These are phyloP conservation scores for Heliconius charithonia DNA, from an alignment of 2,888 invertebrate species.

Conservation along the genomic window DNA sequence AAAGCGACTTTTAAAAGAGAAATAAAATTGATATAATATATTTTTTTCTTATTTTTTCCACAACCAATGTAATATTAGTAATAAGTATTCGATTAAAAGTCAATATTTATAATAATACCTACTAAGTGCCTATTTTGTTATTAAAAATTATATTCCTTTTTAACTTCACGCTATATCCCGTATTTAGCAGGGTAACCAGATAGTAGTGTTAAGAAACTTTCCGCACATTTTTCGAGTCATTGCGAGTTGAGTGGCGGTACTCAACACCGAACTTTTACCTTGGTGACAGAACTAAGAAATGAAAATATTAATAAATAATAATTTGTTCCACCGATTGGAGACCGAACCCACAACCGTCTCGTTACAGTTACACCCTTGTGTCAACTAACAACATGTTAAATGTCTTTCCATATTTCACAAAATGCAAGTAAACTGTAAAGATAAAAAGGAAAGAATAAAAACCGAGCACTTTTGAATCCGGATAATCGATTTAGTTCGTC, in stretches of 20 bases:
- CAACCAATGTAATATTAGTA: neutral
- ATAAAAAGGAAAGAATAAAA: neutral
- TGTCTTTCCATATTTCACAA: neutral
- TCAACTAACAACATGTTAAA: neutral
- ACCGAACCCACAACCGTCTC: too few relatives aligned
- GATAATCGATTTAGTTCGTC: constrained; percentile 24
- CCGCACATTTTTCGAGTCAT: too few relatives aligned
- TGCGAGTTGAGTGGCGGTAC: too few relatives aligned
- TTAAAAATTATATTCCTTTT: too few relatives aligned
- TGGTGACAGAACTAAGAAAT: neutral
- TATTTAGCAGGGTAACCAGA: neutral
- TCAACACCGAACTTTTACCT: neutral
- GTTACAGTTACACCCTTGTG: too few relatives aligned
- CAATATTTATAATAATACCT: neutral
- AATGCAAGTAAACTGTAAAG: neutral
- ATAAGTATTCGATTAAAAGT: neutral
- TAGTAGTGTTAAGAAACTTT: neutral
- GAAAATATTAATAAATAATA: too few relatives aligned
- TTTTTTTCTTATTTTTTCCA: neutral
- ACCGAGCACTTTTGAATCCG: constrained; percentile 1
- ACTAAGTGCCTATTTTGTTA: too few relatives aligned
- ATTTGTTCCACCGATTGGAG: too few relatives aligned
- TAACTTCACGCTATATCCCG: too few relatives aligned
- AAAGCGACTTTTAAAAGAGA: neutral
- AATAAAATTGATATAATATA: neutral